These are phyloP conservation scores for Sebastes steindachneri DNA, from an alignment of 2,797 vertebrate species.

Conservation along the genomic window DNA sequence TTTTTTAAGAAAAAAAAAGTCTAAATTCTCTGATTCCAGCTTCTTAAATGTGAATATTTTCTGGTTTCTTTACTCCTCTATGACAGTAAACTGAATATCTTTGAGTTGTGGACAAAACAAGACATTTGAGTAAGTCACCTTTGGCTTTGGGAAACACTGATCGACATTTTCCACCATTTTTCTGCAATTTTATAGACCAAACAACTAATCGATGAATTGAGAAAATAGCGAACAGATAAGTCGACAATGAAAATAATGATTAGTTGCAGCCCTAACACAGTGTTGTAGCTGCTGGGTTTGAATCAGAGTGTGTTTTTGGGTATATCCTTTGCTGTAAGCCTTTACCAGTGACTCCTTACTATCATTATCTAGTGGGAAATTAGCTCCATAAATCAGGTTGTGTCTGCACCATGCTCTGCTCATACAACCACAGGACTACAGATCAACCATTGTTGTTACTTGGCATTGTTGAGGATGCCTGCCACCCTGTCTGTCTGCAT, in stretches of 20 bases:
- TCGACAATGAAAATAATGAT: too few species aligned
- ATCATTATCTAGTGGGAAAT: conserved; percentile 13
- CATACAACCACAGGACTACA: neutral
- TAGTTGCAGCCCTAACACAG: neutral
- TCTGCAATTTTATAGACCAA: too few species aligned
- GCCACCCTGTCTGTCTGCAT: conserved; percentile 46
- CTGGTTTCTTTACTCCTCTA: too few species aligned
- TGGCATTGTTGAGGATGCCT: conserved; percentile 27
- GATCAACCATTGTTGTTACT: conserved; percentile 18
- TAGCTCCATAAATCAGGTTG: conserved; percentile 4
- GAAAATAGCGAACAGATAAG: fast-evolving
- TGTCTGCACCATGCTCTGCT: neutral
- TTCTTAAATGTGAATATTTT: too few species aligned
- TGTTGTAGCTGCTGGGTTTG: neutral
- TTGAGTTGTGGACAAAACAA: too few species aligned
- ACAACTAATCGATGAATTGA: too few species aligned
- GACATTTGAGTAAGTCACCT: too few species aligned
- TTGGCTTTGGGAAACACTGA: too few species aligned
- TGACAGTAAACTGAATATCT: too few species aligned
- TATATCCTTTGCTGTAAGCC: neutral
- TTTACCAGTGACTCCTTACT: neutral
- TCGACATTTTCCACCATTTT: neutral
- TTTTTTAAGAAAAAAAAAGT: too few species aligned
- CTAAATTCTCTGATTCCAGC: too few species aligned
- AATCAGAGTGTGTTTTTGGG: neutral